phyloP scores from a whole-genome alignment of 1,140 invertebrate species.

The Araneus ventricosus region DNA sequence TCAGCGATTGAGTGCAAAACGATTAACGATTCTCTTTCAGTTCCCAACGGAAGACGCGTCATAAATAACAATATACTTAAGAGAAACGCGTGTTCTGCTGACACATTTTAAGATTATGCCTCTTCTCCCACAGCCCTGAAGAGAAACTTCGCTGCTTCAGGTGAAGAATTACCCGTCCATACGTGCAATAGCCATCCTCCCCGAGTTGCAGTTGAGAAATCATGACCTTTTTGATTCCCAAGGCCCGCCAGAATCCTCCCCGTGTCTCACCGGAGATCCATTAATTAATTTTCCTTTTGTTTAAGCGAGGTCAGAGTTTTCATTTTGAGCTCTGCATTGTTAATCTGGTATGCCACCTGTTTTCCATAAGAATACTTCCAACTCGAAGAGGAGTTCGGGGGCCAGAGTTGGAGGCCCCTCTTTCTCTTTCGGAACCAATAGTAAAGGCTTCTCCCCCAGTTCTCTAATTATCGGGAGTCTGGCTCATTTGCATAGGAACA shows the following conservation, averaged over 20 bases:
- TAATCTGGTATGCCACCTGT: constrained; percentile 69
- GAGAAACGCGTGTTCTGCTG: background rate
- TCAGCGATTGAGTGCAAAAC: background rate
- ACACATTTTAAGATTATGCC: constrained; percentile 22
- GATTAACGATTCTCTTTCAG: background rate
- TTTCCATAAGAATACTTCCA: constrained; percentile 70
- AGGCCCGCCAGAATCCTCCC: background rate
- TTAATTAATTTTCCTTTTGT: constrained; percentile 71
- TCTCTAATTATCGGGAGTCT: constrained; percentile 70
- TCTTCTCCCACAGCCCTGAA: background rate
- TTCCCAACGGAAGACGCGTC: background rate
- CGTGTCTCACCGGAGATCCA: constrained; percentile 24
- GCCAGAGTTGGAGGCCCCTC: constrained; percentile 20
- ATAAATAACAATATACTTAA: background rate
- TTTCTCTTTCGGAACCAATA: constrained; percentile 13
- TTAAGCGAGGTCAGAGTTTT: constrained; percentile 57
- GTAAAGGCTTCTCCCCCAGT: constrained; percentile 39
- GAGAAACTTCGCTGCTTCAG: background rate
- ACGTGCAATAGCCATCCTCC: background rate
- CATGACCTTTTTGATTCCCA: constrained; percentile 53
- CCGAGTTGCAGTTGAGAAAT: background rate
- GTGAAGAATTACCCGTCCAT: background rate
- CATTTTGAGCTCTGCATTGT: constrained; percentile 47
- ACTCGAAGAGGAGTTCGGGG: background rate
- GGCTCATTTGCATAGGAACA: constrained; percentile 72